phyloP scores from a whole-genome alignment of 2,888 invertebrate genomes.

The Magallana nippona region DNA sequence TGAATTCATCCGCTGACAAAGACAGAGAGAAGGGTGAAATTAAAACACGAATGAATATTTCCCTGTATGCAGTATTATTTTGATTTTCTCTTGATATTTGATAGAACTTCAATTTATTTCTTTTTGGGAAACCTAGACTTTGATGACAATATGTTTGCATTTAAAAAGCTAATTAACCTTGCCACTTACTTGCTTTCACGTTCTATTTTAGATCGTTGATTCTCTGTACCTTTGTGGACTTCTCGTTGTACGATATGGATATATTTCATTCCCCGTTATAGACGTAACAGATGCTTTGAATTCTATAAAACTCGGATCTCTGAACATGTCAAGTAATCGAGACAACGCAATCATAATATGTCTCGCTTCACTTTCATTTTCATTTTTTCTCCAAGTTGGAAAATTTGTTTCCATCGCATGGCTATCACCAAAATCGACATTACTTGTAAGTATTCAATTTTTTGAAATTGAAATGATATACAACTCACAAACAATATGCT shows the following conservation, averaged over 20 bases:
- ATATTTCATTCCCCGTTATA: neutral
- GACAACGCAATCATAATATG: neutral
- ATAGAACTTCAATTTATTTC: no score
- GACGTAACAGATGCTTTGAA: neutral
- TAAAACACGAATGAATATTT: no score
- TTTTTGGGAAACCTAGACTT: no score
- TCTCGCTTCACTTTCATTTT: neutral
- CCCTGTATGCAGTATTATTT: no score
- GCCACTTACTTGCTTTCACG: neutral
- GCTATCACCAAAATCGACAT: neutral
- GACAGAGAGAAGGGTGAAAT: no score
- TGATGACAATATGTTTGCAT: no score
- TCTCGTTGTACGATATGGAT: conserved; percentile 9
- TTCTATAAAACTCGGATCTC: neutral
- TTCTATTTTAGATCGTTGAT: neutral
- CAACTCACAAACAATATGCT: no score
- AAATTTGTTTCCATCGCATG: neutral
- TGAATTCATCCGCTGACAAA: no score
- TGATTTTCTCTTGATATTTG: no score
- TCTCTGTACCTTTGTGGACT: neutral
- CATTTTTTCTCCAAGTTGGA: neutral
- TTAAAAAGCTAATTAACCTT: no score
- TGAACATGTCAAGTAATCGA: conserved; percentile 1
- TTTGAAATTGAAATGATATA: neutral
- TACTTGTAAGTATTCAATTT: neutral